Evolutionary conservation across 92 coral and sea anemone species (phyloP), one percentile per base, ranked within the genome.

Genomic region (Porites evermanni): DNA sequence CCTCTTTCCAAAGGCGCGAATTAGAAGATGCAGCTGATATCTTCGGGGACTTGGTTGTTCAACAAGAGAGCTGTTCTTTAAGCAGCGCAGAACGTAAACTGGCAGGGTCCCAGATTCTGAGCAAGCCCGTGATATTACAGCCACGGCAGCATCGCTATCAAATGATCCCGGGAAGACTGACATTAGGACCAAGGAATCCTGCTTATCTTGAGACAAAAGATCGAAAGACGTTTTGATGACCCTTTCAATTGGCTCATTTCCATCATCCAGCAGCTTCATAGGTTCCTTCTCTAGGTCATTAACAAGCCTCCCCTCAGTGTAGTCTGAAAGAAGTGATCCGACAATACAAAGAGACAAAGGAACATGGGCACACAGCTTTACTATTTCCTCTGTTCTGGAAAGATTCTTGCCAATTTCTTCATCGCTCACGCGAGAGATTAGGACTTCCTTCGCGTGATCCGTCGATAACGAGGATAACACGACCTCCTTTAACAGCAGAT

Each of bases 261-360:
- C 72, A n/a, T 59, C 86, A 24, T 59, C 75, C 67, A 88, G 78
- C 8, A 70, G 38, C 1, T 59, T 64, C 72, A 80, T 69, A 11
- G 94, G 94, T 19, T 74, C 73, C 12, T 61, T 29, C n/a, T 80
- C 52, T 4, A 91, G 86, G 56, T 73, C 44, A 7, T 67, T 23
- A 8, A 84, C 75, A 26, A 84, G 32, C 59, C 53, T 75, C 12
- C 67, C 76, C 73, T 74, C 75, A 13, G 21, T 70, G 82, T 74
- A 68, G 68, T 80, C 90, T 7, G 86, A 72, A 21, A 91, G 54
- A 63, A 79, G 74, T 3, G 90, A 80, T 8, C 93, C 88, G 16
- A 88, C 83, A 32, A 91, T 74, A 74, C 92, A 85, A 53, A 91
- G 82, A 2, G 87, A 90, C 32, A 91, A 86, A 54, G 92, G 94